phyloP scores from a whole-genome alignment of 2,113 vertebrate species.

The Microcebus ravelobensis region DNA sequence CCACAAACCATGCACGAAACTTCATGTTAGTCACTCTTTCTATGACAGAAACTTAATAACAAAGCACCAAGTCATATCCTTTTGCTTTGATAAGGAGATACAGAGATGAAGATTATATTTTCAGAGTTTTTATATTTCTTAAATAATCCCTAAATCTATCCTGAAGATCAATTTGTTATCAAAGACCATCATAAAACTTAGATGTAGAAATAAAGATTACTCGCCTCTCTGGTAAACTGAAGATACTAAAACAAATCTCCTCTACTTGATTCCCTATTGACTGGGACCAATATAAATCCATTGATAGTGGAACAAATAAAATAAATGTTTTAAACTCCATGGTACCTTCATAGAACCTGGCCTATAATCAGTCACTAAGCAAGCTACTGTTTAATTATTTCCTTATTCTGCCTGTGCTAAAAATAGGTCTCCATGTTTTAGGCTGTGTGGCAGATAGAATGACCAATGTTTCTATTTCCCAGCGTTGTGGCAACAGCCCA shows the following conservation, averaged over 20 bases:
- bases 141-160: conserved; percentile 9
- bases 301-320: not conserved
- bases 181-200: not conserved
- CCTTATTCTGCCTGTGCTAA: not conserved
- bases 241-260: not conserved
- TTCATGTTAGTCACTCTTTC: not conserved
- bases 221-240: not conserved
- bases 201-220: not conserved
- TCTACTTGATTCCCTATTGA: not conserved
- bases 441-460: not conserved
- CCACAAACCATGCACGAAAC: not conserved
- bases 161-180: not conserved
- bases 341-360: not conserved
- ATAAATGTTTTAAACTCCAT: conserved; percentile 37
- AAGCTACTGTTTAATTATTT: conserved; percentile 37
- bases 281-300: not conserved
- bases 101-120: not conserved
- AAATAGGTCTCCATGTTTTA: conserved; percentile 30
- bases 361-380: not conserved
- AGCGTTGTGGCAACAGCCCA: conserved; percentile 3
- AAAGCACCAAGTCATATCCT: not conserved
- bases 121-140: not conserved
- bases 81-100: not conserved
- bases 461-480: conserved; percentile 29
- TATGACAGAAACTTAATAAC: not conserved